phyloP scores from a whole-genome alignment of 2,113 vertebrate genomes.

The Acinonyx jubatus region DNA sequence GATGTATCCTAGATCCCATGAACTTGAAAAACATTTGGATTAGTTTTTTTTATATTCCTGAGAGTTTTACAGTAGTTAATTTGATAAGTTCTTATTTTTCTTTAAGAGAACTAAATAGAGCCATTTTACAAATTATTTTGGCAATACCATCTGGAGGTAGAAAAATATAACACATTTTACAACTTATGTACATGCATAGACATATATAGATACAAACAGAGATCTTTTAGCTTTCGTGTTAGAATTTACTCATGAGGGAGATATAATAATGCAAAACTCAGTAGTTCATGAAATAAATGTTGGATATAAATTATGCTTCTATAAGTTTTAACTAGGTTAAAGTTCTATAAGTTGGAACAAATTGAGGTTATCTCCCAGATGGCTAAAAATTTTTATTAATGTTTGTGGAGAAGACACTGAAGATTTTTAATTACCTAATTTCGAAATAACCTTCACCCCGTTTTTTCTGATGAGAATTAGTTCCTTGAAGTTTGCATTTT shows the following conservation, averaged over 20 bases:
- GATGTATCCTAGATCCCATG: not conserved
- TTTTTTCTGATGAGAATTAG: not conserved
- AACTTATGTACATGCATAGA: not conserved
- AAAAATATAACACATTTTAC: not conserved
- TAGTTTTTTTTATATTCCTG: not conserved
- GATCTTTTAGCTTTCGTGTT: not conserved
- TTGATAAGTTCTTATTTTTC: not conserved
- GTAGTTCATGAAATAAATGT: not conserved
- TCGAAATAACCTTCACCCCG: not conserved
- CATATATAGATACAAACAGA: not conserved
- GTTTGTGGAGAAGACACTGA: not conserved
- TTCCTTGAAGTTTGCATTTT: not conserved
- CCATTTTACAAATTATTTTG: not conserved
- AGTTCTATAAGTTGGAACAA: not conserved
- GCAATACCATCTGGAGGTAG: not conserved
- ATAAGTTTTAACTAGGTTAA: no score
- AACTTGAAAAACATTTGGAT: not conserved
- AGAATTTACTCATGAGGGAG: not conserved
- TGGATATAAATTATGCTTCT: not conserved
- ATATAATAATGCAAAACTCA: not conserved
- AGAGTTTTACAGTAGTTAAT: not conserved
- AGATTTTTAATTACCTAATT: not conserved
- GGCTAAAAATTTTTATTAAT: not conserved
- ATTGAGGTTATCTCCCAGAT: not conserved
- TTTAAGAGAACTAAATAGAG: not conserved